phyloP scores from a whole-genome alignment of 1,140 invertebrate species.

The Micrasema minimum region DNA sequence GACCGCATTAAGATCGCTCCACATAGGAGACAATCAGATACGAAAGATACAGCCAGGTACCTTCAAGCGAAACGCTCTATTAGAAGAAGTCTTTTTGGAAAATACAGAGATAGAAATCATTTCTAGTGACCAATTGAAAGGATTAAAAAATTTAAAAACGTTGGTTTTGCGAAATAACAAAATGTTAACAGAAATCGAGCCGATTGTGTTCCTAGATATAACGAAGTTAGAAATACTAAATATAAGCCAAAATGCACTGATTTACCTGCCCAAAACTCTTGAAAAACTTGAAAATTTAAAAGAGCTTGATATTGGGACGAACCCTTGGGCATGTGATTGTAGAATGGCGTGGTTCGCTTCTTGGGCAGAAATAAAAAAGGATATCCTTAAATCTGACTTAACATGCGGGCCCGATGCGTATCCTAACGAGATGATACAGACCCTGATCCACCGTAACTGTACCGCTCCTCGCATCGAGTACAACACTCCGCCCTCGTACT shows the following conservation, averaged over 20 bases:
- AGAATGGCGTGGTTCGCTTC: constrained; percentile 85
- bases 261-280: constrained; percentile 77
- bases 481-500: constrained; percentile 70
- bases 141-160: constrained; percentile 69
- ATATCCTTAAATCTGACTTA: constrained; percentile 68
- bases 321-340: constrained; percentile 89
- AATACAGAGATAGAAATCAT: constrained; percentile 70
- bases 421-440: constrained; percentile 73
- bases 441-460: constrained; percentile 76
- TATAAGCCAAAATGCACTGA: constrained; percentile 78
- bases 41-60: constrained; percentile 65
- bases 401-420: constrained; percentile 71
- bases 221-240: constrained; percentile 73
- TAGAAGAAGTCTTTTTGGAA: constrained; percentile 69
- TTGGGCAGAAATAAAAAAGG: constrained; percentile 68
- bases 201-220: constrained; percentile 70
- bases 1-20: constrained; percentile 66
- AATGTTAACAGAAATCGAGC: constrained; percentile 71
- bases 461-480: constrained; percentile 70
- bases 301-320: constrained; percentile 76
- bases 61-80: constrained; percentile 69
- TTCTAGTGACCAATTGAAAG: constrained; percentile 67
- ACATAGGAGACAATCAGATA: constrained; percentile 71
- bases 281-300: constrained; percentile 71
- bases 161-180: constrained; percentile 70